phyloP scores from a whole-genome alignment of 2,888 invertebrate genomes.

The Nomada fabriciana region DNA sequence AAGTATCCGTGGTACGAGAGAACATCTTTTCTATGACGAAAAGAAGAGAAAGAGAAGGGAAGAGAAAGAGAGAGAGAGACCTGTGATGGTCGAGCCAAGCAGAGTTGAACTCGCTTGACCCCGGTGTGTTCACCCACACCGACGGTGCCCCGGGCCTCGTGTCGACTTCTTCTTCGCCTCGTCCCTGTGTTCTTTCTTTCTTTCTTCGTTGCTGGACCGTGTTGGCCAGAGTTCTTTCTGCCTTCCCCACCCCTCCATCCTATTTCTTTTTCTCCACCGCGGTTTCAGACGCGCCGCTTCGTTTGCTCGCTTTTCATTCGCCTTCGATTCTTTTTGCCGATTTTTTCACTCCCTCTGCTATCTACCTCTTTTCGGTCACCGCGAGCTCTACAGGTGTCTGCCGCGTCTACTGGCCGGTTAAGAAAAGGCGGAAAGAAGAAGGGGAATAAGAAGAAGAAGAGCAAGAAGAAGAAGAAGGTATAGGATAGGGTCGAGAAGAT shows the following conservation, averaged over 20 bases:
- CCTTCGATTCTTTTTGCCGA: constrained; percentile 63
- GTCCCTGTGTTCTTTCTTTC: constrained; percentile 21
- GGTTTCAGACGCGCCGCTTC: constrained; percentile 60
- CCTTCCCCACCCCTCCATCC: constrained; percentile 28
- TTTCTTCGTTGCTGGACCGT: constrained; percentile 29
- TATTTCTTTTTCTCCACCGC: constrained; percentile 61
- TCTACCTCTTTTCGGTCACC: constrained; percentile 53
- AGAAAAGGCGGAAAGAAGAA: constrained; percentile 22
- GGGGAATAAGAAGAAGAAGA: neutral
- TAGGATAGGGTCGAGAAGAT: constrained; percentile 21
- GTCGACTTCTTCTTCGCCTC: constrained; percentile 64
- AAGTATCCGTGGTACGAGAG: neutral
- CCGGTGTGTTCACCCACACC: constrained; percentile 80
- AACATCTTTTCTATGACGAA: constrained; percentile 39
- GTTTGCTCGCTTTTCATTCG: constrained; percentile 72
- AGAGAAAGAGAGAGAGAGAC: constrained; percentile 53
- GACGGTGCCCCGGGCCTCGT: constrained; percentile 70
- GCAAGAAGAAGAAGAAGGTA: neutral
- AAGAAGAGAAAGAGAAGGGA: constrained; percentile 50
- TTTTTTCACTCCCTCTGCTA: constrained; percentile 52
- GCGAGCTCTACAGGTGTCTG: constrained; percentile 77
- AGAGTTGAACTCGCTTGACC: constrained; percentile 80
- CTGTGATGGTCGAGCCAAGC: constrained; percentile 72
- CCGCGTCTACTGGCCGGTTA: constrained; percentile 71
- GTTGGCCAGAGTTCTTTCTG: constrained; percentile 42